Base-by-base conservation (phyloP, 53 echinoderm and acorn worm species). In the Echinarachnius parma region DNA sequence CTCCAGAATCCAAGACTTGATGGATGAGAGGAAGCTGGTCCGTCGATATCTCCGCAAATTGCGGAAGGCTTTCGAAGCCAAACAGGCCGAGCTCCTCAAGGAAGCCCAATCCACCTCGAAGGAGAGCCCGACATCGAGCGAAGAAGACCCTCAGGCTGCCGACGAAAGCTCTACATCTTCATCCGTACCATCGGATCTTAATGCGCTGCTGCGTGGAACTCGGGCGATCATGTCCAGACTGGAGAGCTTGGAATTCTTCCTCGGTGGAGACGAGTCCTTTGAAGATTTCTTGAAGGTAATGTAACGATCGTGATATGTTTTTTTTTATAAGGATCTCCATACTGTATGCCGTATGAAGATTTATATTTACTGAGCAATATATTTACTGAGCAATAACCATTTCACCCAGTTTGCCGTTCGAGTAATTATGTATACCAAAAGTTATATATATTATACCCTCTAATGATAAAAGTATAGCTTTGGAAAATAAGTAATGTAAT, bases 1-100 rank as follows among this genome's bases (percentile, higher is more conserved):
- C 16, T 65, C 19, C 47, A 65, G 65, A 47, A 65, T 65, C 46
- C 45, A 46, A 28, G 47, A 47, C 18, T 26, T 65, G 23, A n/a
- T 65, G 7, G 1, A 27, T 39, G 65, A 65, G 4, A 65, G 14
- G 21, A 25, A 65, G 25, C 65, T 44, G 2, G 29, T 5, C 16
- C 5, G 16, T 9, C 18, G 14, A 28, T 35, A 23, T 7, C 44
- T 65, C 7, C 10, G 46, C 22, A 16, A 19, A 26, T 27, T 47
- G 20, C 37, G 65, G 18, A 18, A 28, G 5, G 15, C 46, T 19
- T 44, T 46, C 18, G 9, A 65, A 25, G 15, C 13, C 28, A 65
- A 46, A n/a, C n/a, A n/a, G 28, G 25, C 46, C 3, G 65, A 65
- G 5, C 24, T 65, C n/a, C 13, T 62, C 0, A 36, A 62, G 23